Evolutionary conservation across 2,113 vertebrate species (phyloP).

Genomic region (Cottus gobio): DNA sequence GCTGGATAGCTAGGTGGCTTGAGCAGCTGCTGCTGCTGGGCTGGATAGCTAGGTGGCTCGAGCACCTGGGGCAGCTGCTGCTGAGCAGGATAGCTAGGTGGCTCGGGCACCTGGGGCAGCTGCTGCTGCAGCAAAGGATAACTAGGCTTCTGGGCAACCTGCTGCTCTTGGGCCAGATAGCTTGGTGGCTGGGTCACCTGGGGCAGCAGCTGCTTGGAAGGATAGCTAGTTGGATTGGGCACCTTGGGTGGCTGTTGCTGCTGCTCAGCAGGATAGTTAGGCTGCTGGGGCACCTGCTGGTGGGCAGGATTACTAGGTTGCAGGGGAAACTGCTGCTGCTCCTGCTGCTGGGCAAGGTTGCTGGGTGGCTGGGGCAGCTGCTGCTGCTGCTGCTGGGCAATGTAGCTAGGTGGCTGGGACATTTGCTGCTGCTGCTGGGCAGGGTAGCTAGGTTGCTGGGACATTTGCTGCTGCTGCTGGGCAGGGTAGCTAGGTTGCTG

Average conservation of each 20-base stretch:
- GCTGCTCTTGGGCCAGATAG: not conserved
- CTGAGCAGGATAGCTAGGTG: fast-evolving
- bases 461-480: too few relatives aligned
- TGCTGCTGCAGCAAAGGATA: too few relatives aligned
- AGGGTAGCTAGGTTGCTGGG: too few relatives aligned
- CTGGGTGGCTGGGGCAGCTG: not conserved
- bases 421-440: too few relatives aligned
- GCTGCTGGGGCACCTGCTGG: fast-evolving
- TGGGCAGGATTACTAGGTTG: fast-evolving
- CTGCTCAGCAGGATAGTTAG: not conserved
- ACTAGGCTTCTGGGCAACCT: not conserved
- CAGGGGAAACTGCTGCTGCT: fast-evolving
- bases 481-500: not conserved
- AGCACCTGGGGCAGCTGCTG: fast-evolving
- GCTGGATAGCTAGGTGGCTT: not conserved
- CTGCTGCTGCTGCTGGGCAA: too few relatives aligned
- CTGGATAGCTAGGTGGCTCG: not conserved
- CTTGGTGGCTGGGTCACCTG: not conserved
- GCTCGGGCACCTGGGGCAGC: not conserved
- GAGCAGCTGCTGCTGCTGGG: not conserved
- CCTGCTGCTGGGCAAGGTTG: not conserved
- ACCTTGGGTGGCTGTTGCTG: not conserved
- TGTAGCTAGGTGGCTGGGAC: not conserved
- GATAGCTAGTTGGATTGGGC: too few relatives aligned
- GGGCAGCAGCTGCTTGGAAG: too few relatives aligned